phyloP scores from a whole-genome alignment of 1,140 invertebrate species.

The Drosophila grimshawi region DNA sequence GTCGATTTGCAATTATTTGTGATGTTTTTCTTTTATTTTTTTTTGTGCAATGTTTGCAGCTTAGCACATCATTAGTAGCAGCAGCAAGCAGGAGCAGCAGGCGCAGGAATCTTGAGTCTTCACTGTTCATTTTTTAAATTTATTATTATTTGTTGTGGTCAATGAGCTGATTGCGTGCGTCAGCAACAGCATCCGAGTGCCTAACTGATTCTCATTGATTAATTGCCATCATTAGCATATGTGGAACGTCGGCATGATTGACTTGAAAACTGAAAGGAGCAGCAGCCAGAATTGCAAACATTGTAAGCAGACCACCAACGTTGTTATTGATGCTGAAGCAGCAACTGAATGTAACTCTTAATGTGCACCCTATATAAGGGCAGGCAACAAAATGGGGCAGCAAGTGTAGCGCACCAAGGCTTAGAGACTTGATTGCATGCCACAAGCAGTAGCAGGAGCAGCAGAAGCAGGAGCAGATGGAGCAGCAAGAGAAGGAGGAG shows the following conservation, averaged over 20 bases:
- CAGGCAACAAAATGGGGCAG: constrained; percentile 14
- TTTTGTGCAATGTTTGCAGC: constrained; percentile 29
- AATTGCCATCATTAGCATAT: constrained; percentile 82
- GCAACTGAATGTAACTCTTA: constrained; percentile 59
- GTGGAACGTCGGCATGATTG: constrained; percentile 77
- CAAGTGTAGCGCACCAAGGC: constrained; percentile 59
- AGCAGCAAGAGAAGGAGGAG: background rate
- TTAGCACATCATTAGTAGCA: constrained; percentile 60
- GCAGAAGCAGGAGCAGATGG: background rate
- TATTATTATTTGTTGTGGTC: constrained; percentile 10
- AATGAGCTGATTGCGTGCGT: constrained; percentile 74
- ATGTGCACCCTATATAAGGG: constrained; percentile 61
- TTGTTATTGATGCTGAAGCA: constrained; percentile 21
- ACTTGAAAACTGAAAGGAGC: constrained; percentile 54
- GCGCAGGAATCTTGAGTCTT: constrained; percentile 1
- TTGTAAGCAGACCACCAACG: constrained; percentile 54
- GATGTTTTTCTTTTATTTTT: background rate
- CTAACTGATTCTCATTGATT: constrained; percentile 81
- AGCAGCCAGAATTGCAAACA: background rate
- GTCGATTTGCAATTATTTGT: constrained; percentile 53
- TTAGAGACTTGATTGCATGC: constrained; percentile 55
- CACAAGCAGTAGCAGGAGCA: background rate
- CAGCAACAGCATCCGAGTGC: constrained; percentile 23
- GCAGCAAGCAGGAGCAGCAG: background rate
- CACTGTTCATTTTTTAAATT: background rate